Conservation (phyloP, 2,888 invertebrate species). For the Lagria hirta region DNA sequence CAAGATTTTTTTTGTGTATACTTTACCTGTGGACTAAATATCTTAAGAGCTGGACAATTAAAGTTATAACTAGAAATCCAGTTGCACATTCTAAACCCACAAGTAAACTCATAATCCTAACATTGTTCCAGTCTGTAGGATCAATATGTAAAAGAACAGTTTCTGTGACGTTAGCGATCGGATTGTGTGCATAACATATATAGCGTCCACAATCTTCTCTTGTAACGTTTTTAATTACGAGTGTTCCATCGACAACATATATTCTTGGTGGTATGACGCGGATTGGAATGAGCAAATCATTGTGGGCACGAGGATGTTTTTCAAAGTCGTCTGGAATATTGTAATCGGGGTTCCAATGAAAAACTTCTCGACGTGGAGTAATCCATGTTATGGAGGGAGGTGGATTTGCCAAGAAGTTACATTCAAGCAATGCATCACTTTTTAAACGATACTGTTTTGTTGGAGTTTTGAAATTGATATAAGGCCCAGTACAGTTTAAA, state of each 20-base stretch:
- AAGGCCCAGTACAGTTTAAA: slow-evolving; percentile 69
- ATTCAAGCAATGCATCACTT: slow-evolving; percentile 70
- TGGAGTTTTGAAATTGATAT: slow-evolving; percentile 61
- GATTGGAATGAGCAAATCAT: slow-evolving; percentile 54
- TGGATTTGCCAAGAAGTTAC: slow-evolving; percentile 67
- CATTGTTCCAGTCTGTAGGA: slow-evolving; percentile 79
- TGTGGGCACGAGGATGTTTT: slow-evolving; percentile 66
- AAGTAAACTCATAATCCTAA: slow-evolving; percentile 80
- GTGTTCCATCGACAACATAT: slow-evolving; percentile 60
- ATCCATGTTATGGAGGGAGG: slow-evolving; percentile 83
- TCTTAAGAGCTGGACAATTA: slow-evolving; percentile 75
- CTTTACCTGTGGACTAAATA: slow-evolving; percentile 69
- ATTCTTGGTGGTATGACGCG: slow-evolving; percentile 59
- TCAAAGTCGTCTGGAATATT: slow-evolving; percentile 65
- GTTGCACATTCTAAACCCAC: slow-evolving; percentile 80
- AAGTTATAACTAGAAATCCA: slow-evolving; percentile 75
- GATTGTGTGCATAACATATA: slow-evolving; percentile 83
- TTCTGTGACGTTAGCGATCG: slow-evolving; percentile 75
- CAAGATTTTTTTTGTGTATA: slow-evolving; percentile 9
- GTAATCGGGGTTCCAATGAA: slow-evolving; percentile 78
- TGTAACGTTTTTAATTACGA: slow-evolving; percentile 58
- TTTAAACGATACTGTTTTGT: slow-evolving; percentile 64
- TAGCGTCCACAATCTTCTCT: slow-evolving; percentile 84
- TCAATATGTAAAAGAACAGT: slow-evolving; percentile 80
- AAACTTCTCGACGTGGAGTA: slow-evolving; percentile 71